Percentiles rank a stretch among this genome's conserved stretches.
These are phyloP conservation scores for Harpalus rubripes DNA, from an alignment of 2,888 invertebrate genomes.

Conservation along the genomic window DNA sequence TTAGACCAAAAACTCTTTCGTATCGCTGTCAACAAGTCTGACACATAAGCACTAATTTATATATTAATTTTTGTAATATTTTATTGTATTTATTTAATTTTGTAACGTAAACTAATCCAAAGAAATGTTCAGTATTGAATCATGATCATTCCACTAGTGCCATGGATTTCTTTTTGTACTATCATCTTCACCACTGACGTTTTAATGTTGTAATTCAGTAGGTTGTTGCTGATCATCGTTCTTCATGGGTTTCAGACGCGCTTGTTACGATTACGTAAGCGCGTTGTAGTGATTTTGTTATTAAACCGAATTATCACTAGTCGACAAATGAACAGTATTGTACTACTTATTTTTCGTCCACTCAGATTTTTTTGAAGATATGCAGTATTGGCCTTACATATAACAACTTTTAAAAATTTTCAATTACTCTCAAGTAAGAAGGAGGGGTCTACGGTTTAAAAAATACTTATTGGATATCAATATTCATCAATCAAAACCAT, in stretches of 20 bases:
- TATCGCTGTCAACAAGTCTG: conserved; percentile 44
- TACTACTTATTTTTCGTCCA: background rate
- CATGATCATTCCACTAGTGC: conserved; percentile 61
- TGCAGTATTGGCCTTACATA: too few relatives aligned
- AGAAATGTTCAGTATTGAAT: conserved; percentile 63
- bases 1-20: conserved; percentile 50
- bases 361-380: background rate
- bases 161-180: conserved; percentile 40
- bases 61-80: conserved; percentile 39
- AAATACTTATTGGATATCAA: too few relatives aligned
- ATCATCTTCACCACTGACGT: conserved; percentile 24
- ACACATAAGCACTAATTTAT: conserved; percentile 35
- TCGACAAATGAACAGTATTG: background rate
- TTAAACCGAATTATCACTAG: background rate
- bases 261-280: conserved; percentile 6
- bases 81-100: conserved; percentile 52
- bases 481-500: too few relatives aligned
- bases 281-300: conserved; percentile 20
- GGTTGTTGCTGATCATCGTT: conserved; percentile 32
- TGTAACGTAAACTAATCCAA: conserved; percentile 58
- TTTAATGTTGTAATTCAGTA: conserved; percentile 39
- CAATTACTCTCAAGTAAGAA: too few relatives aligned
- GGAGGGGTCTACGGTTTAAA: too few relatives aligned
- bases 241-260: background rate
- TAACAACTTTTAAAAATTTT: too few relatives aligned